These are phyloP conservation scores for Bombylius major DNA, from an alignment of 2,888 invertebrate genomes.

Conservation along the genomic window DNA sequence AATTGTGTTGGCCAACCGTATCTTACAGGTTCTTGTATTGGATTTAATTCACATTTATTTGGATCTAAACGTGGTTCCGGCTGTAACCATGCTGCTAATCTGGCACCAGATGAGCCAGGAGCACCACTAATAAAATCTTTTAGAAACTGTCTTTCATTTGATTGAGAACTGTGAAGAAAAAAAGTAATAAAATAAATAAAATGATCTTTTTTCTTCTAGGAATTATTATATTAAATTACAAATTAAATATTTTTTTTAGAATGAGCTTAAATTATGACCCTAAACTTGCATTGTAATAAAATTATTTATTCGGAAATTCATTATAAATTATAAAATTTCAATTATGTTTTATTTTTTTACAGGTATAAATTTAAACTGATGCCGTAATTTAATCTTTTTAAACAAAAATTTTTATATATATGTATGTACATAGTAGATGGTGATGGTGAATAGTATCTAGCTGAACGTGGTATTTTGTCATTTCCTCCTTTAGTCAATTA, in stretches of 20 bases:
- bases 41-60: conserved; percentile 61
- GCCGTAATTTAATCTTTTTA: too few species aligned
- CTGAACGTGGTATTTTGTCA: too few species aligned
- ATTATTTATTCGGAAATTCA: too few species aligned
- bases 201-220: background rate
- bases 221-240: background rate
- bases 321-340: too few species aligned
- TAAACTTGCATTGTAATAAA: too few species aligned
- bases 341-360: too few species aligned
- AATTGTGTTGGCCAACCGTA: conserved; percentile 78
- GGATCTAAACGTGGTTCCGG: conserved; percentile 88
- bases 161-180: conserved; percentile 53
- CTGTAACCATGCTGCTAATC: conserved; percentile 89
- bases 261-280: too few species aligned
- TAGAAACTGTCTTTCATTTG: conserved; percentile 84
- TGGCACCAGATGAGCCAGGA: conserved; percentile 74
- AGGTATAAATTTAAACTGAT: too few species aligned
- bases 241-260: background rate
- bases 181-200: conserved; percentile 9
- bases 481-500: too few species aligned
- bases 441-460: too few species aligned
- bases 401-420: too few species aligned
- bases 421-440: too few species aligned
- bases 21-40: conserved; percentile 54
- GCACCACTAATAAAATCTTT: conserved; percentile 83